These are phyloP conservation scores for Crepidodera aurea DNA, from an alignment of 2,888 invertebrate genomes.

Conservation along the genomic window DNA sequence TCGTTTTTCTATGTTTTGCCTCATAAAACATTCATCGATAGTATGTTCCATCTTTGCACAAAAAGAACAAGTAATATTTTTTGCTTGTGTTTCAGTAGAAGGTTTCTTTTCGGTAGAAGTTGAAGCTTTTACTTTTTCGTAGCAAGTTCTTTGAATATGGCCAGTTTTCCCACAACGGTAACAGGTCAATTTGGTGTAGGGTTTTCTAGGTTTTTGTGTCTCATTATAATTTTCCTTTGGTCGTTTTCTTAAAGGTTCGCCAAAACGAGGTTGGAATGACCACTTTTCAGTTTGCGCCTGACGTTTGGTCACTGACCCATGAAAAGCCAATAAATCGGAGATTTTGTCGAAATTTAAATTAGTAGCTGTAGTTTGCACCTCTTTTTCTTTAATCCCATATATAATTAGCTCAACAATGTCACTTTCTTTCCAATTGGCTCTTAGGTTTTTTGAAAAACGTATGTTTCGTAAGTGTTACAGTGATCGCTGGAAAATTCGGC, in stretches of 20 bases:
- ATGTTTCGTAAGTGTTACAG: constrained; percentile 29
- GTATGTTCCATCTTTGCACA: constrained; percentile 38
- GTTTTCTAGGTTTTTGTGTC: too few relatives aligned
- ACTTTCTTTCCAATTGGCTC: constrained; percentile 38
- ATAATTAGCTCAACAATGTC: constrained; percentile 42
- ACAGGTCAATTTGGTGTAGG: too few relatives aligned
- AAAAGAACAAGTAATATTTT: constrained; percentile 15
- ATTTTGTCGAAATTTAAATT: not conserved
- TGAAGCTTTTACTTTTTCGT: too few relatives aligned
- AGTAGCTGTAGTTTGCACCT: constrained; percentile 32
- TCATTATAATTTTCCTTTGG: too few relatives aligned
- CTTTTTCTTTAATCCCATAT: constrained; percentile 38
- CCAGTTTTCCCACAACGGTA: too few relatives aligned
- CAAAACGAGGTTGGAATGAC: too few relatives aligned
- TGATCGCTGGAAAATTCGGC: not conserved
- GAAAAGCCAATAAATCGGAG: not conserved
- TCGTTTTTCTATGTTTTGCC: constrained; percentile 26
- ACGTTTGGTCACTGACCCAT: too few relatives aligned
- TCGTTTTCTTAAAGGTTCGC: too few relatives aligned
- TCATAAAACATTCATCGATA: constrained; percentile 33
- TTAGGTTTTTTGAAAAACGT: constrained; percentile 44
- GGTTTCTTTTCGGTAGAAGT: too few relatives aligned
- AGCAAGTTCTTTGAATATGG: too few relatives aligned
- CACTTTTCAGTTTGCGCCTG: too few relatives aligned
- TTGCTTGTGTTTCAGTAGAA: too few relatives aligned